phyloP scores from a whole-genome alignment of 2,797 vertebrate genomes.

The Remorina albescens region DNA sequence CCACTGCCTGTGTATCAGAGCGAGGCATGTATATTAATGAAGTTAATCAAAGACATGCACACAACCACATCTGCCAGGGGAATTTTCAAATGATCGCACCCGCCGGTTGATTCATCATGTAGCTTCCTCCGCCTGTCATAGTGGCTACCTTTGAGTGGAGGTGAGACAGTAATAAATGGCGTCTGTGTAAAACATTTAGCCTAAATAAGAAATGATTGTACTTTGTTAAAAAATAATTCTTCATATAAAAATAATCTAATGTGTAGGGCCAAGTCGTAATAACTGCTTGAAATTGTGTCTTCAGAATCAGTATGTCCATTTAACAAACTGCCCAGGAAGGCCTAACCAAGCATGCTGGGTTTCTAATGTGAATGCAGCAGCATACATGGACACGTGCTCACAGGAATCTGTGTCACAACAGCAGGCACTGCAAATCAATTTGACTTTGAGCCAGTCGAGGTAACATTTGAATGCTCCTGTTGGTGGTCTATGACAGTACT shows the following conservation, averaged over 20 bases:
- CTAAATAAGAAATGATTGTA: not conserved
- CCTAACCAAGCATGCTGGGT: conserved; percentile 4
- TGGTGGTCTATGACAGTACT: not conserved
- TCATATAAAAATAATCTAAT: not conserved
- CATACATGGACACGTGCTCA: conserved; percentile 6
- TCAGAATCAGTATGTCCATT: not conserved
- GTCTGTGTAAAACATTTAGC: not conserved
- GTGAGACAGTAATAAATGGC: conserved; percentile 39
- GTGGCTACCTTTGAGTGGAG: conserved; percentile 37
- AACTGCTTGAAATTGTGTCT: not conserved
- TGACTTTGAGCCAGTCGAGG: not conserved
- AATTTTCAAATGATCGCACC: conserved; percentile 73
- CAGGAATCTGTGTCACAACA: conserved; percentile 27
- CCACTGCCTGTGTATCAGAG: conserved; percentile 92
- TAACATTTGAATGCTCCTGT: conserved; percentile 14
- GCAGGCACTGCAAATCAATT: conserved; percentile 2
- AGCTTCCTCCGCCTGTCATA: conserved; percentile 47
- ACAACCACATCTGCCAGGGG: conserved; percentile 80
- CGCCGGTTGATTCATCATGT: conserved; percentile 67
- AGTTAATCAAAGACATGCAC: conserved; percentile 90
- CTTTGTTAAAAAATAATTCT: not conserved
- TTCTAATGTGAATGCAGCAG: conserved; percentile 19
- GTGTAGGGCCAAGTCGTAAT: not conserved
- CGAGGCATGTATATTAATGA: conserved; percentile 98
- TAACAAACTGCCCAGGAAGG: not conserved